phyloP scores from a whole-genome alignment of 1,140 invertebrate genomes.

The Thalassaphorura encarpata region DNA sequence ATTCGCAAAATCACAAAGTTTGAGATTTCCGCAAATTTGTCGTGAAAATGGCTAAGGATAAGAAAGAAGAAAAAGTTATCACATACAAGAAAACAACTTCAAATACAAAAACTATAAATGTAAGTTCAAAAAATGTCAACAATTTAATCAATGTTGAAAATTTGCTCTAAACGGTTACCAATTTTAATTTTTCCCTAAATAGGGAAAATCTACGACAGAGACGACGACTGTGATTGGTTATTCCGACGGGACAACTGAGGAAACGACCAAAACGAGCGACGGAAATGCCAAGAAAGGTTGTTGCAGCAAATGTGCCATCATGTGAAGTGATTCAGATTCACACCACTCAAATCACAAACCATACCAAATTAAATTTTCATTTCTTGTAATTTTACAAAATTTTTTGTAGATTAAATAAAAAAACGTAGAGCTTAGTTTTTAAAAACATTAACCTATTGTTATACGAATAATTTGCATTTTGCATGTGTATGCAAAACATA shows the following conservation, averaged over 20 bases:
- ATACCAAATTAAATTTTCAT: too few species aligned
- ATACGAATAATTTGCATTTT: too few species aligned
- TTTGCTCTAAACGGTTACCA: too few species aligned
- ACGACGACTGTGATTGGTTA: conserved; percentile 11
- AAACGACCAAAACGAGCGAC: neutral
- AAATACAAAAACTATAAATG: conserved; percentile 3
- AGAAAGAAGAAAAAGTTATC: neutral
- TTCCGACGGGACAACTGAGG: conserved; percentile 4
- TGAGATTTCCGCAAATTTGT: neutral
- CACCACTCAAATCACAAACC: too few species aligned
- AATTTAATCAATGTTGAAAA: neutral
- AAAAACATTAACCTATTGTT: too few species aligned
- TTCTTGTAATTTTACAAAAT: too few species aligned
- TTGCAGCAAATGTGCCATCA: conserved; percentile 5
- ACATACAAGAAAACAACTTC: conserved; percentile 7
- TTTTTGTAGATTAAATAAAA: too few species aligned
- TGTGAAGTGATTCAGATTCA: too few species aligned
- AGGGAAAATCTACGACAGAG: conserved; percentile 8
- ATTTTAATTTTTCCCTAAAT: too few species aligned
- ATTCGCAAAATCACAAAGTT: too few species aligned
- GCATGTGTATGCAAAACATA: too few species aligned
- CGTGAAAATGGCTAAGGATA: conserved; percentile 6
- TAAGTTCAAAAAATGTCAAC: neutral
- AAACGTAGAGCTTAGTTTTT: too few species aligned
- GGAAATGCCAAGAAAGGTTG: conserved; percentile 13